A percentile compares a stretch with the other conserved stretches of the same genome.
Conservation (phyloP, 1,140 invertebrate species). For the Heterodera carotae region DNA sequence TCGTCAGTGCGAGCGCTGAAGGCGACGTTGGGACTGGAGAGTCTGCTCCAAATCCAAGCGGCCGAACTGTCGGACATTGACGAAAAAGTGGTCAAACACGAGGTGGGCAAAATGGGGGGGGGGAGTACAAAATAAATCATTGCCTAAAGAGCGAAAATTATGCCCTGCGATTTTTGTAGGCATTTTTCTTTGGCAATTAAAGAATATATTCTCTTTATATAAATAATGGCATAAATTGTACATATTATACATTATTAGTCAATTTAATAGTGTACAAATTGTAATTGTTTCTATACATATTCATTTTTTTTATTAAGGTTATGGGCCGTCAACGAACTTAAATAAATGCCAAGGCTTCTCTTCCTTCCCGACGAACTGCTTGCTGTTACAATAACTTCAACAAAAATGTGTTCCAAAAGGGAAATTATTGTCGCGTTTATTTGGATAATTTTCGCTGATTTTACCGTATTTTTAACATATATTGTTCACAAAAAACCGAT, state of each 20-base stretch:
- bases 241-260: no score
- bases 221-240: no score
- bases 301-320: background rate
- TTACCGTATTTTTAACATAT: background rate
- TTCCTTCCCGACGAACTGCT: no score
- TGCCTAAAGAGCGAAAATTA: background rate
- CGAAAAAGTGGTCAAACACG: conserved; percentile 63
- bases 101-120: conserved; percentile 40
- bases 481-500: no score
- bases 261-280: no score
- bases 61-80: conserved; percentile 65
- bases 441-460: background rate
- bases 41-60: conserved; percentile 64
- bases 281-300: no score
- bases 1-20: conserved; percentile 65
- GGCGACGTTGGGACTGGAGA: conserved; percentile 63
- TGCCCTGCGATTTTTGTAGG: background rate
- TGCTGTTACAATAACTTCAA: background rate
- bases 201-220: no score
- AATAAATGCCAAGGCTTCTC: background rate
- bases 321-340: conserved; percentile 8
- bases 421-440: no score
- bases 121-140: background rate
- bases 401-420: background rate
- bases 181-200: no score